Percentiles rank a stretch among this genome's conserved stretches.
Evolutionary conservation across 2,797 vertebrate species (phyloP).

Genomic region (Euphonia xanthogaster): DNA sequence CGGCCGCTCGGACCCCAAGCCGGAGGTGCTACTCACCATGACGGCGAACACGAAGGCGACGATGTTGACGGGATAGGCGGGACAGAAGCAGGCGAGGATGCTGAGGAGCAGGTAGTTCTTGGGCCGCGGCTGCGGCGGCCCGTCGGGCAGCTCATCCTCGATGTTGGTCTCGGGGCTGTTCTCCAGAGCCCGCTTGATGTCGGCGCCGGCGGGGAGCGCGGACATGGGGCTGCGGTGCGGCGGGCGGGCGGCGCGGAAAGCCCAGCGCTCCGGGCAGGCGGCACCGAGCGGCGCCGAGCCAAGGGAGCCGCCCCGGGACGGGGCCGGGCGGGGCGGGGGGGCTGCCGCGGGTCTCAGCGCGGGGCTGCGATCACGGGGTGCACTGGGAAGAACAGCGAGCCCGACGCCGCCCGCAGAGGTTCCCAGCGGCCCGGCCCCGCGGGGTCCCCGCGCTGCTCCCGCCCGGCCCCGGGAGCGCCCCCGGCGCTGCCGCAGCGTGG

Average conservation of each 20-base stretch:
- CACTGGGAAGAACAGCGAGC: fast-evolving
- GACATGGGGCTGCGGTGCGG: conserved; percentile 72
- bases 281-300: not conserved
- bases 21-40: conserved; percentile 81
- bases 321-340: not conserved
- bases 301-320: not conserved
- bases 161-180: conserved; percentile 73
- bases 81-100: conserved; percentile 90
- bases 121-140: conserved; percentile 66
- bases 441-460: not conserved
- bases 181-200: conserved; percentile 80
- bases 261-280: conserved; percentile 34
- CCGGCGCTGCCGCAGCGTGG: not conserved
- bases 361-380: not conserved
- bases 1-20: not conserved
- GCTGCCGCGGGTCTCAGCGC: not conserved
- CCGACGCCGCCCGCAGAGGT: not conserved
- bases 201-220: conserved; percentile 65
- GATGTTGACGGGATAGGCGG: conserved; percentile 90
- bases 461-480: not conserved
- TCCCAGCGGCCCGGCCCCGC: not conserved
- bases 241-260: conserved; percentile 34
- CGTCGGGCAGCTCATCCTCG: conserved; percentile 72
- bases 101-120: conserved; percentile 85
- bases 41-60: conserved; percentile 88